Base-by-base conservation (phyloP, 2,888 invertebrate species). In the Serrognathus titanus region DNA sequence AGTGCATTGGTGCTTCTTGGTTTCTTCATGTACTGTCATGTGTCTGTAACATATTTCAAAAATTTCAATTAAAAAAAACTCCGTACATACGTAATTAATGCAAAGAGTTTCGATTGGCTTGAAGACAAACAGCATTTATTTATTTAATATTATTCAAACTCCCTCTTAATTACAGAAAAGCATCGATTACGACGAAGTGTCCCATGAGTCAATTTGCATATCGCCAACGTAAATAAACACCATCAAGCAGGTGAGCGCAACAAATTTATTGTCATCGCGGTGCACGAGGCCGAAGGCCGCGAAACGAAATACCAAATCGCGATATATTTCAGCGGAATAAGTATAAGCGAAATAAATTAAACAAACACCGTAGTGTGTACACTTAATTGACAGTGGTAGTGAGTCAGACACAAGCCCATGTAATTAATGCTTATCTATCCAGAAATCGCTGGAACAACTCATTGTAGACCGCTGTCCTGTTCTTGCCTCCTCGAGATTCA, bases 1-100 rank as follows among this genome's bases (percentile, higher is more conserved):
- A 31, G 80, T 75, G 71, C 92, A 92, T 45, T 81, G 77, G 69
- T 82, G 85, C 55, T 77, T 77, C 65, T 84, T 83, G 49, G 77
- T 78, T 4, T 75, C 63, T 2, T 75, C 73, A 64, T 89, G 88
- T 20, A 80, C 75, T 43, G 80, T 81, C 65, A 81, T 77, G 74
- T 90, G 90, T 63, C 88, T 86, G 74, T n/a, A 79, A 78, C 51
- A 55, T 16, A 31, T 31, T 31, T 31, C 24, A 7, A 31, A 31
- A 31, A 31, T 31, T 6, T 16, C 16, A 2, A 16, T 16, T n/a
- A n/a, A 16, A 16, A 16, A 16, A 16, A 16, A 16, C 1, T 2
- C 16, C 16, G 1, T 16, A 16, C 1, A 16, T 2, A 6, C 24
- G 6, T 31, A 31, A 31, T 3, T 2, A 31, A 31, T 31, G 16